Evolutionary conservation across 2,797 vertebrate genomes (phyloP).

Genomic region (Ceryle rudis): DNA sequence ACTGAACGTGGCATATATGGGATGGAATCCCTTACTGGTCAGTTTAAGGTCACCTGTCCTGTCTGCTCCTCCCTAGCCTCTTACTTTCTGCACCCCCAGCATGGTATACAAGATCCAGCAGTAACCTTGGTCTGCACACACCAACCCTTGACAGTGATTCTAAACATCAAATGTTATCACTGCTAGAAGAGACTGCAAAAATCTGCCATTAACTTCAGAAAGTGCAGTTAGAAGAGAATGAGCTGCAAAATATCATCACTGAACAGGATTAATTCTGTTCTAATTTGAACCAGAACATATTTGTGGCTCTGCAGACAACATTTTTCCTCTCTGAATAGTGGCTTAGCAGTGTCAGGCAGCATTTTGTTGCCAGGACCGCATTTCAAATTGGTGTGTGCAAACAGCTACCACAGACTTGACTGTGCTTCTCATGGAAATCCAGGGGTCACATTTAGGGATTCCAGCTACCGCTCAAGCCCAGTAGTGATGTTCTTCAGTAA

Average conservation of each 20-base stretch:
- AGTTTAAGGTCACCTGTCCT: too few species aligned
- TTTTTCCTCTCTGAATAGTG: not conserved
- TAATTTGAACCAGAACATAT: not conserved
- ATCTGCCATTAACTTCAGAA: not conserved
- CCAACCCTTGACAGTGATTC: not conserved
- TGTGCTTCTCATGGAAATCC: accelerated
- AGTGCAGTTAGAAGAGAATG: not conserved
- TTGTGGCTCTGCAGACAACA: not conserved
- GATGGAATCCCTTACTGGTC: too few species aligned
- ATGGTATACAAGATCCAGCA: not conserved
- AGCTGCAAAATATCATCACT: not conserved
- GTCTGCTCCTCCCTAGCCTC: too few species aligned
- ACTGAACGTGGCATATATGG: too few species aligned
- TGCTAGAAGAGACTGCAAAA: not conserved
- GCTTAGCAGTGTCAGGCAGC: not conserved
- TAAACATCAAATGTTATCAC: not conserved
- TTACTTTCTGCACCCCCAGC: too few species aligned
- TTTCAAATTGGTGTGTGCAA: not conserved
- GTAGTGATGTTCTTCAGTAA: not conserved
- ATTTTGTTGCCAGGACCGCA: not conserved
- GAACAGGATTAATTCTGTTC: not conserved
- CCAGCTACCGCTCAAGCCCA: not conserved
- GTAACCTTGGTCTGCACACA: not conserved
- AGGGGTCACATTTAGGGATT: not conserved
- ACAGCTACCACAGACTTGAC: not conserved